Evolutionary conservation across 2,113 vertebrate species (phyloP).

Genomic region (Cricetomys ansorgei): DNA sequence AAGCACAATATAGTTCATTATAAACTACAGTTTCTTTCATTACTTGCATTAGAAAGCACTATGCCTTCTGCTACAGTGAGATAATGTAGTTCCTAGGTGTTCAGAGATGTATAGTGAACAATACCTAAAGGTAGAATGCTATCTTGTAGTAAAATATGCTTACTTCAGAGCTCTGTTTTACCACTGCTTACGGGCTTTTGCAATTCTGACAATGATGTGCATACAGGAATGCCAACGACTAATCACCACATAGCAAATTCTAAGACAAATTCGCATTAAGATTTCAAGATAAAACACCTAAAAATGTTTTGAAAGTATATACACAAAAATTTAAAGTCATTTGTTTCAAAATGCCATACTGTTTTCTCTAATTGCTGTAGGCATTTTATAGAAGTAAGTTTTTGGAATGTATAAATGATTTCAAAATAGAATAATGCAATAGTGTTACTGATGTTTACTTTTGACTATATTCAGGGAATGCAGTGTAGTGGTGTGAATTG

Average conservation of each 20-base stretch:
- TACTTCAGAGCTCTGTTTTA: conserved; percentile 60
- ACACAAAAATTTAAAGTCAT: conserved; percentile 53
- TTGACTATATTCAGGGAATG: conserved; percentile 9
- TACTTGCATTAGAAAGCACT: conserved; percentile 68
- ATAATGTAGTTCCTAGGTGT: conserved; percentile 75
- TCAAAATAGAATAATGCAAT: conserved; percentile 44
- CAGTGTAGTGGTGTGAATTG: background rate
- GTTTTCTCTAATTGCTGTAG: conserved; percentile 25
- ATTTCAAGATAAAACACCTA: conserved; percentile 57
- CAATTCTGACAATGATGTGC: conserved; percentile 62
- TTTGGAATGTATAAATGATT: conserved; percentile 48
- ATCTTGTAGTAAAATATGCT: conserved; percentile 69
- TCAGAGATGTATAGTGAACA: conserved; percentile 74
- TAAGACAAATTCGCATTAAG: background rate
- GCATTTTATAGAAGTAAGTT: conserved; percentile 53
- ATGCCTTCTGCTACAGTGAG: conserved; percentile 75
- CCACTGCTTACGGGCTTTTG: conserved; percentile 41
- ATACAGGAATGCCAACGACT: conserved; percentile 30
- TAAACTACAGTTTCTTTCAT: conserved; percentile 61
- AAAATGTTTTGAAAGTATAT: conserved; percentile 49
- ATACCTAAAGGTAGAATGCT: conserved; percentile 63
- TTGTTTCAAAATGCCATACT: background rate
- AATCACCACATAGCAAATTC: conserved; percentile 44
- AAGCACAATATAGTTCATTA: conserved; percentile 58
- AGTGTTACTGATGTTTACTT: background rate